Percentiles rank a stretch among this genome's conserved stretches.
phyloP scores from a whole-genome alignment of 2,888 invertebrate genomes.

The Seira musarum region DNA sequence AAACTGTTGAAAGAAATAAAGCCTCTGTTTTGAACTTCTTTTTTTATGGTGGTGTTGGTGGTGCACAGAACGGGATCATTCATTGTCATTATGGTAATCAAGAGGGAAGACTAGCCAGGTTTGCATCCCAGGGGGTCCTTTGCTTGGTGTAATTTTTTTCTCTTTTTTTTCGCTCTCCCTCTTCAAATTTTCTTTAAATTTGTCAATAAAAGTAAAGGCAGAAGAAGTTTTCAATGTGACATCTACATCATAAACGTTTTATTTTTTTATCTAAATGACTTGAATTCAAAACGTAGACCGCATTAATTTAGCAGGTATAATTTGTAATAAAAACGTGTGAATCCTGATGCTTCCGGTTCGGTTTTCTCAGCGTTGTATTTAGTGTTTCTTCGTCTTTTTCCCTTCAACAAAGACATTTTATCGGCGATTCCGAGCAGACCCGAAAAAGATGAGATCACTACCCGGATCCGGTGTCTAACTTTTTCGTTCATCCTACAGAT shows the following conservation, averaged over 20 bases:
- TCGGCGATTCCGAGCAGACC: too few relatives aligned
- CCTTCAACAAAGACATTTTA: too few relatives aligned
- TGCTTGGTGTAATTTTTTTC: conserved; percentile 11
- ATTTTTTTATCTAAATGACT: background rate
- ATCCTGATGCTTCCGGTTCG: background rate
- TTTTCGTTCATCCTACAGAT: background rate
- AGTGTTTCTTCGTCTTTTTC: background rate
- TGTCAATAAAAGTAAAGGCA: conserved; percentile 2
- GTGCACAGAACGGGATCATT: conserved; percentile 25
- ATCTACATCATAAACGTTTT: too few relatives aligned
- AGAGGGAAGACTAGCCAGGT: conserved; percentile 18
- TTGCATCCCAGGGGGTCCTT: conserved; percentile 25
- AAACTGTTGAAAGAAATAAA: conserved; percentile 1
- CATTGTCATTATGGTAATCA: conserved; percentile 27
- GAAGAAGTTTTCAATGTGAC: background rate
- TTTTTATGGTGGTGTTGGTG: background rate
- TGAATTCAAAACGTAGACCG: background rate
- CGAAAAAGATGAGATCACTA: background rate
- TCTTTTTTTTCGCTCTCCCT: conserved; percentile 12
- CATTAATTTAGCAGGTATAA: background rate
- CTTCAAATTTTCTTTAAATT: conserved; percentile 4
- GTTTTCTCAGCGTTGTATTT: background rate
- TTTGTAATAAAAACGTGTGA: background rate
- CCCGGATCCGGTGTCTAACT: background rate
- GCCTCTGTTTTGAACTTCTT: background rate